These are phyloP conservation scores for Porites lobata DNA, from an alignment of 92 coral and sea anemone genomes.

Conservation along the genomic window DNA sequence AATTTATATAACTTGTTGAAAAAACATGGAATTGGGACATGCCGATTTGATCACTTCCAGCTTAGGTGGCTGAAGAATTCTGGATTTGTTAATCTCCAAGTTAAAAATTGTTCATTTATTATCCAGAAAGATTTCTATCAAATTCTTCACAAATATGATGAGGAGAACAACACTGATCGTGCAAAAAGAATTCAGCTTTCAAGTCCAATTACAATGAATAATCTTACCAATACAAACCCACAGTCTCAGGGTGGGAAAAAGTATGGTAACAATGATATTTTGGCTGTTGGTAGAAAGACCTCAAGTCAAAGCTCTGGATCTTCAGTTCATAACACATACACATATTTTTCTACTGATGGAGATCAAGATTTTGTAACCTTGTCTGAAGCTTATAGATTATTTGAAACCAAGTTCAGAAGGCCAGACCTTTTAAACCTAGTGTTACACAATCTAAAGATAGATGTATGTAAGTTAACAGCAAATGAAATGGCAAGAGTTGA, in stretches of 20 bases:
- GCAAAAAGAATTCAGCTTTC: constrained; percentile 57
- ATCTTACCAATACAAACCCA: background rate
- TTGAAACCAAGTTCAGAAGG: constrained; percentile 64
- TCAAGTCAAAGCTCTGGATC: background rate
- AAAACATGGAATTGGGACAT: constrained; percentile 71
- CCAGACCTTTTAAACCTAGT: constrained; percentile 55
- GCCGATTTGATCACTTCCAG: constrained; percentile 64
- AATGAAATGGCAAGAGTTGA: constrained; percentile 6
- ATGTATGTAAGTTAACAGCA: background rate
- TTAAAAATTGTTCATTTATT: constrained; percentile 79
- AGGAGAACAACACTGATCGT: constrained; percentile 15
- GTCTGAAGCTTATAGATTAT: constrained; percentile 62
- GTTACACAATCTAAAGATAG: constrained; percentile 28
- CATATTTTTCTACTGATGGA: constrained; percentile 31
- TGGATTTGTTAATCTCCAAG: constrained; percentile 66
- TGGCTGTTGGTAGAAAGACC: background rate
- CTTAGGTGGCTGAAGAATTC: constrained; percentile 66
- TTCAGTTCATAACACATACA: constrained; percentile 14
- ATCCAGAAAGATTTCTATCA: constrained; percentile 41
- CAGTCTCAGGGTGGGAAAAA: background rate
- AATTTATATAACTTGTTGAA: constrained; percentile 60
- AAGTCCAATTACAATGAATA: constrained; percentile 33
- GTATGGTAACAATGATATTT: background rate
- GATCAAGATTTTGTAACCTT: constrained; percentile 65
- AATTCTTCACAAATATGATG: constrained; percentile 59